Evolutionary conservation across 2,888 invertebrate genomes (phyloP).

Genomic region (Schizotus pectinicornis): DNA sequence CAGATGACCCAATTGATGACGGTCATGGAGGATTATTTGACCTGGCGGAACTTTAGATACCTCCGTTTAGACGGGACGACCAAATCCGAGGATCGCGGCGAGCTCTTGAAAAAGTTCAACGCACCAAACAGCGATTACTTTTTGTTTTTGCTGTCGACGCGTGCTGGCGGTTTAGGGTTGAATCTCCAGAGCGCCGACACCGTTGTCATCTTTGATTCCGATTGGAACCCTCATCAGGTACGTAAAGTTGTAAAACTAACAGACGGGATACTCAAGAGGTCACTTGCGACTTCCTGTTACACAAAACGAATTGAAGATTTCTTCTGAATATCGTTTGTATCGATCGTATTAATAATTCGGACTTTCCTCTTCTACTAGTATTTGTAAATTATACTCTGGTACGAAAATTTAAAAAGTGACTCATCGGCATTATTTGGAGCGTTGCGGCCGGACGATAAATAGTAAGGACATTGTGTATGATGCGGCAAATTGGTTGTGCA

Average conservation of each 20-base stretch:
- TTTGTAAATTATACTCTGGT: too few species aligned
- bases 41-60: conserved; percentile 88
- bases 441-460: too few species aligned
- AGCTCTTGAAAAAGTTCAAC: conserved; percentile 90
- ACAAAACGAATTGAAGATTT: neutral
- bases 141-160: conserved; percentile 93
- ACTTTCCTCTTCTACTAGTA: too few species aligned
- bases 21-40: conserved; percentile 97
- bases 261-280: too few species aligned
- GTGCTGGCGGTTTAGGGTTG: conserved; percentile 97
- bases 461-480: too few species aligned
- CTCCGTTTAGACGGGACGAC: conserved; percentile 96
- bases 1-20: conserved; percentile 99
- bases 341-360: too few species aligned
- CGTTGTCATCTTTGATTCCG: conserved; percentile 98
- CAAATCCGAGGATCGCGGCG: conserved; percentile 96
- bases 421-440: too few species aligned
- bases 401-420: too few species aligned
- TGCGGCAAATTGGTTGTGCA: too few species aligned
- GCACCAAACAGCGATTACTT: conserved; percentile 89
- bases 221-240: conserved; percentile 99
- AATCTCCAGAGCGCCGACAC: conserved; percentile 99
- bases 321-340: neutral
- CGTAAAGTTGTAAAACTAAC: too few species aligned
- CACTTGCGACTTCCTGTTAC: neutral